Conservation (phyloP, 2,113 vertebrate species). For the Sapajus apella region DNA sequence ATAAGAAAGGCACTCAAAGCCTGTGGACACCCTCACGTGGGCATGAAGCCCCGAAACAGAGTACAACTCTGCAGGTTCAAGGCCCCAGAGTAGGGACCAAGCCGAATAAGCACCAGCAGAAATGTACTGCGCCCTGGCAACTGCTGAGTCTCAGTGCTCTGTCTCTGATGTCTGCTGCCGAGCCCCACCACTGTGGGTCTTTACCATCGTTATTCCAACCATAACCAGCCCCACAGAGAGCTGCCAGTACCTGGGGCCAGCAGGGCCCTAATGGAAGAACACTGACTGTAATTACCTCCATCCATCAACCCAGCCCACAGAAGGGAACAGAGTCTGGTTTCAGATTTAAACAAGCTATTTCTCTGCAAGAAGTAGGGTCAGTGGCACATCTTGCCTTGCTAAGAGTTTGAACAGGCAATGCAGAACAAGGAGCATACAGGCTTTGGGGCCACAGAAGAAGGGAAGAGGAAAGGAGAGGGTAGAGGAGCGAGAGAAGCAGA, state of each 20-base stretch:
- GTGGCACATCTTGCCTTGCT: conserved; percentile 69
- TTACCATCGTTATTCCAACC: conserved; percentile 69
- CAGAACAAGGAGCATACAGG: conserved; percentile 72
- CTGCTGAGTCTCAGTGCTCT: neutral
- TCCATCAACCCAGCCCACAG: conserved; percentile 77
- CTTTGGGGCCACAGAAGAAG: conserved; percentile 57
- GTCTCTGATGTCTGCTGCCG: neutral
- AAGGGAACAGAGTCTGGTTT: conserved; percentile 81
- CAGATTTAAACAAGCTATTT: conserved; percentile 86
- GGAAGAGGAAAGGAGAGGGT: neutral
- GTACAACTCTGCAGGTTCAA: neutral
- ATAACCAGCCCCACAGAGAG: conserved; percentile 75
- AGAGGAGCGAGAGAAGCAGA: neutral
- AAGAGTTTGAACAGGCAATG: conserved; percentile 74
- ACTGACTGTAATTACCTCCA: conserved; percentile 81
- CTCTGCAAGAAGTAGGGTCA: conserved; percentile 78
- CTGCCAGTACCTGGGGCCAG: conserved; percentile 77
- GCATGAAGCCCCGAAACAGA: neutral
- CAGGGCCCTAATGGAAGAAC: conserved; percentile 80
- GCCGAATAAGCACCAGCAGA: neutral
- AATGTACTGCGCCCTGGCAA: neutral
- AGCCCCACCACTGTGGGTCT: neutral
- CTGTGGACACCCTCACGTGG: neutral
- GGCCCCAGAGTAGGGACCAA: neutral
- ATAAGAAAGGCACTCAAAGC: neutral